phyloP scores from a whole-genome alignment of 2,797 vertebrate species.

The Natrix natrix region DNA sequence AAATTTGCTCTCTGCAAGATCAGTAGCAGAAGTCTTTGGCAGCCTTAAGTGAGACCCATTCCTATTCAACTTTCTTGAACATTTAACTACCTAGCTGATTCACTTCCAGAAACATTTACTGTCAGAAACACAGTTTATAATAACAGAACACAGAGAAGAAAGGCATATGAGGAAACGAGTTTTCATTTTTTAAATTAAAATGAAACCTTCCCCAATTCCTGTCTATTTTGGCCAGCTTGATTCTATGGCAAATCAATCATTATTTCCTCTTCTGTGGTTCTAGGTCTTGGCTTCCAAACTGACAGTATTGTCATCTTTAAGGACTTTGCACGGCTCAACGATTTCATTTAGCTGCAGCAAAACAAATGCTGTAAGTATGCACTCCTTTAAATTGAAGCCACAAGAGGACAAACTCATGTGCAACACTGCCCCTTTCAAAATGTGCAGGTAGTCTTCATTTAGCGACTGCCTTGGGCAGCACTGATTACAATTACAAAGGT shows the following conservation, averaged over 20 bases:
- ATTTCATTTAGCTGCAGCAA: constrained; percentile 82
- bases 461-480: neutral
- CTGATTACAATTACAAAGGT: neutral
- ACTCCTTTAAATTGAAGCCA: neutral
- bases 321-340: constrained; percentile 83
- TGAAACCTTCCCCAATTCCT: neutral
- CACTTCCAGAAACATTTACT: neutral
- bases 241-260: neutral
- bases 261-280: neutral
- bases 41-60: neutral
- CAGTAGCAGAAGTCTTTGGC: neutral
- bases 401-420: neutral
- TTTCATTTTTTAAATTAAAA: neutral
- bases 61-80: neutral
- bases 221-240: neutral
- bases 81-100: neutral
- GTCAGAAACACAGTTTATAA: no score
- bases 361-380: constrained; percentile 74
- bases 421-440: neutral
- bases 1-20: neutral
- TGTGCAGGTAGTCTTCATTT: neutral
- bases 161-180: neutral
- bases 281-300: constrained; percentile 74
- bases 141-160: neutral
- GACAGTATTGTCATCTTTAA: constrained; percentile 56